Percentiles rank a stretch among this genome's conserved stretches.
phyloP scores from a whole-genome alignment of 2,888 invertebrate genomes.

The Nemotelus pantherinus region DNA sequence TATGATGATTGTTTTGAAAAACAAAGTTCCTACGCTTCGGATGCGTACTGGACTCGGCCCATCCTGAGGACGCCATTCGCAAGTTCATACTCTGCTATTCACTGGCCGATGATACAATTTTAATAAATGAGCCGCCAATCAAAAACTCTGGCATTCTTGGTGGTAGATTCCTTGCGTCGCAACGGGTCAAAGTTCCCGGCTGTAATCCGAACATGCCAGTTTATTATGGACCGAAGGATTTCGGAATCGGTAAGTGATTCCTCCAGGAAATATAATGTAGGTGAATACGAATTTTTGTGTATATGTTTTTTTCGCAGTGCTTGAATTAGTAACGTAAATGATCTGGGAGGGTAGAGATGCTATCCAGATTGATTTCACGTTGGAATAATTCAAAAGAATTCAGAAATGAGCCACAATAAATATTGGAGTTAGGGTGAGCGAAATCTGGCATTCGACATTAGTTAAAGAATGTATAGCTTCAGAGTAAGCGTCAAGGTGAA shows the following conservation, averaged over 20 bases:
- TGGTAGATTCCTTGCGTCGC: slow-evolving; percentile 78
- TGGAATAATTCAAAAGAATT: too few species aligned
- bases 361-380: too few species aligned
- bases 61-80: slow-evolving; percentile 80
- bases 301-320: not conserved
- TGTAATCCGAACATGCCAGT: slow-evolving; percentile 75
- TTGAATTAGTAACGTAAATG: not conserved
- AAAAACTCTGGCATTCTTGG: slow-evolving; percentile 80
- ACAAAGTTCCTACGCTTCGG: slow-evolving; percentile 74
- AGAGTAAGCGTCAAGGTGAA: too few species aligned
- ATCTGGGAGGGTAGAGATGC: not conserved
- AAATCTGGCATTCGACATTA: too few species aligned
- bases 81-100: slow-evolving; percentile 81
- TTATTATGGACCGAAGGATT: slow-evolving; percentile 81
- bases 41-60: slow-evolving; percentile 79
- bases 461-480: too few species aligned
- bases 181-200: slow-evolving; percentile 74
- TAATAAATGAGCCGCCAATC: slow-evolving; percentile 77
- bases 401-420: too few species aligned
- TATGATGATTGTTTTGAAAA: slow-evolving; percentile 46
- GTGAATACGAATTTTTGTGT: not conserved
- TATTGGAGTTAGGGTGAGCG: too few species aligned
- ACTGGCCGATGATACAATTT: slow-evolving; percentile 78
- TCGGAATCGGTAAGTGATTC: slow-evolving; percentile 74
- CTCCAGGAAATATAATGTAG: not conserved